Base-by-base conservation (phyloP, 2,888 invertebrate species). In the Leucoptera coffeella region DNA sequence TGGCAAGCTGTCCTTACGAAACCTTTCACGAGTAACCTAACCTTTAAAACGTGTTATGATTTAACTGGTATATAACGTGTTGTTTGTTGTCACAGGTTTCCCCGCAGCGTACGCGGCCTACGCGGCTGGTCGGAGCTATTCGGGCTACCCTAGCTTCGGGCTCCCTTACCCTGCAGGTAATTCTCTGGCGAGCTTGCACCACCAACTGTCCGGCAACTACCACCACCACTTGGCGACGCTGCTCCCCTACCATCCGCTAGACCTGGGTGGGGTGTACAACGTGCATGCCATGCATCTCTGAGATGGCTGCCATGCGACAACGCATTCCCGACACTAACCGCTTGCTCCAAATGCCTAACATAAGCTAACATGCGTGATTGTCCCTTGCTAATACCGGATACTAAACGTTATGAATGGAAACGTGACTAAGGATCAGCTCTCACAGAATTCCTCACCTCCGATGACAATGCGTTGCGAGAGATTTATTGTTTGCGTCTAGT, bases 131-230 rank as follows among this genome's bases (percentile, higher is more conserved):
- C 87, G 92, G 74, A 89, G 92, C 69, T 93, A 91, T 78, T 90
- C 91, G 77, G 90, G 91, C 78, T 92, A 92, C 81, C 90, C 92
- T 77, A 89, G 91, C 82, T 92, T 92, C 80, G 91, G 92, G 81
- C 88, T 93, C 75, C 92, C 92, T 67, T 92, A 92, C 77, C 92
- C 92, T 65, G 87, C 92, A 89, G 91, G 91, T 91, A 89, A 91
- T 81, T 67, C 81, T 74, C 78, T 82, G 74, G 75, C 78, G 77
- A 82, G 80, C 78, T 78, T 82, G 77, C 81, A 82, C 75, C 81
- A 80, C 75, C 78, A 77, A 67, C 61, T 69, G 50, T 75, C 72
- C 74, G 67, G 69, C 64, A 61, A 67, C 56, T 60, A 71, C 71
- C 76, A 71, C 71, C 78, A 71, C 64, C 80, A 71, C 69, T 51